Evolutionary conservation across 2,797 vertebrate species (phyloP).

Genomic region (Sciurus carolinensis): DNA sequence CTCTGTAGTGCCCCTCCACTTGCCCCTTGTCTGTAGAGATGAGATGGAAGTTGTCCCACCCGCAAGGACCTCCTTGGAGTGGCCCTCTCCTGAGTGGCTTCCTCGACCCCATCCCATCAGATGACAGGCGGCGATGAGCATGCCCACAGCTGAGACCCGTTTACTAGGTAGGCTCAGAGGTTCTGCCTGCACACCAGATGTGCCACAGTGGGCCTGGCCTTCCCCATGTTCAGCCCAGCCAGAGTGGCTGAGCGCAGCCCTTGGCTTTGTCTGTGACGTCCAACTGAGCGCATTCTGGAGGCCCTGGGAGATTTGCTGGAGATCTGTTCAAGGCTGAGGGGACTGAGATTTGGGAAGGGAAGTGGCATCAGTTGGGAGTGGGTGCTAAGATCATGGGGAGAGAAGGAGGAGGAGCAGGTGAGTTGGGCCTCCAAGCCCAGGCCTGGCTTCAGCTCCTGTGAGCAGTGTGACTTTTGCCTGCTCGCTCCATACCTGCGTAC

Average conservation of each 20-base stretch:
- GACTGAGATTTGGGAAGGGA: background rate
- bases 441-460: background rate
- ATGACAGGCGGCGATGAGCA: background rate
- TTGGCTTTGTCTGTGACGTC: background rate
- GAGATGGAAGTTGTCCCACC: background rate
- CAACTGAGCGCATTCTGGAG: background rate
- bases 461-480: conserved; percentile 8
- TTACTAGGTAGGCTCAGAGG: background rate
- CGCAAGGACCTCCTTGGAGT: background rate
- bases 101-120: background rate
- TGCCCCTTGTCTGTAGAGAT: background rate
- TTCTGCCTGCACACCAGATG: background rate
- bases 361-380: background rate
- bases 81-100: background rate
- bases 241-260: background rate
- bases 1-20: background rate
- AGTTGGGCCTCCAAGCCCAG: background rate
- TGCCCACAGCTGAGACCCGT: background rate
- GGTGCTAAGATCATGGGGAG: background rate
- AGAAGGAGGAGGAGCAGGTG: background rate
- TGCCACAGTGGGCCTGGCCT: background rate
- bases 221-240: background rate
- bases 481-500: background rate
- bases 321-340: background rate
- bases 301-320: background rate